Percentiles rank a stretch among this genome's conserved stretches.
phyloP scores from a whole-genome alignment of 2,797 vertebrate genomes.

The Carcharodon carcharias region DNA sequence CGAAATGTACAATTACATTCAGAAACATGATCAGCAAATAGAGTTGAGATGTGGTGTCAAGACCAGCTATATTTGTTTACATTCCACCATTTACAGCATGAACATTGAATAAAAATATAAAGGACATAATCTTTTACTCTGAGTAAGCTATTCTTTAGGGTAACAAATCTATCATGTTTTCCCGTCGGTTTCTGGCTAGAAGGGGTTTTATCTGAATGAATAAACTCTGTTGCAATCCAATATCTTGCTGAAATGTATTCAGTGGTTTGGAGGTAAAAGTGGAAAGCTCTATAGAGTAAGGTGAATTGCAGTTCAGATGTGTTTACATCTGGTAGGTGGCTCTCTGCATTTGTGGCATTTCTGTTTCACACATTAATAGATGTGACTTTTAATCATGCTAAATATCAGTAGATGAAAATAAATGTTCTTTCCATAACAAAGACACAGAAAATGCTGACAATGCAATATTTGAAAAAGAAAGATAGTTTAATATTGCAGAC shows the following conservation, averaged over 20 bases:
- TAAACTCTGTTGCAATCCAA: background rate
- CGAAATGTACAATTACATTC: background rate
- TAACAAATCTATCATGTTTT: background rate
- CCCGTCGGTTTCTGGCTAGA: background rate
- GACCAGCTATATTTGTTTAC: background rate
- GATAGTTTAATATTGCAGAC: background rate
- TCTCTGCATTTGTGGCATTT: background rate
- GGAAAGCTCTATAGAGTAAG: background rate
- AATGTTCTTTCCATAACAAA: background rate
- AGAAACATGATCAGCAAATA: background rate
- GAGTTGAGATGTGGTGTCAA: background rate
- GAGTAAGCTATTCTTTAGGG: background rate
- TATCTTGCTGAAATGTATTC: background rate
- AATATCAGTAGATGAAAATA: background rate
- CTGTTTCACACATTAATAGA: background rate
- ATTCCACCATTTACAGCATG: background rate
- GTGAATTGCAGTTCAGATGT: background rate
- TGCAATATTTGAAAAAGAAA: background rate
- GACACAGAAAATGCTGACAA: background rate
- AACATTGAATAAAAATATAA: background rate
- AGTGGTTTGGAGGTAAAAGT: background rate
- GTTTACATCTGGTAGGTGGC: background rate
- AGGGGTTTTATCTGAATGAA: background rate
- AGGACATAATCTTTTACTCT: background rate
- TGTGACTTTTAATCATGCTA: background rate